Evolutionary conservation across 2,888 invertebrate genomes (phyloP), one percentile per base, ranked within the genome.

Genomic region (Polia nebulosa): DNA sequence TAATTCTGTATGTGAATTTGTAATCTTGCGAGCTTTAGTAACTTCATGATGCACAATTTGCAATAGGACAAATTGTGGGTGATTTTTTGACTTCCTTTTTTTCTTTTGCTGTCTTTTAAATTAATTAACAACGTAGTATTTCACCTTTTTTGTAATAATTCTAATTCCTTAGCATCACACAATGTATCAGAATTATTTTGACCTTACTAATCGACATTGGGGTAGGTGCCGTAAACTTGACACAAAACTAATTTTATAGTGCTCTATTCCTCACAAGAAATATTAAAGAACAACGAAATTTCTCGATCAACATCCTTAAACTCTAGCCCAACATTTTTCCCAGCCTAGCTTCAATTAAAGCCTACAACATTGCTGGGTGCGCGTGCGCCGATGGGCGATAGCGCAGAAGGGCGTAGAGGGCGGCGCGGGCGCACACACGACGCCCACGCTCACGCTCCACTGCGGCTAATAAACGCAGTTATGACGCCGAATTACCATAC

Each of bases 341-440:
- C 34, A 47, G 45, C 17, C 47, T 64, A 59, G 27, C 22, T 72
- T 71, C 66, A 67, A 81, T 76, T 73, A 83, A 73, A 72, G 61
- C 53, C 53, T 57, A 65, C 53, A 61, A 63, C 51, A 58, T 64
- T 53, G 49, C 49, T 72, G 73, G 69, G 67, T 83, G 88, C 86
- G 84, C 84, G 77, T 85, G 80, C 67, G 72, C 72, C 61, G 80
- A 81, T 81, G 76, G 58, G 62, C 81, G 87, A 88, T 88, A 88
- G 82, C 68, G 70, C 69, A 73, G 59, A 76, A 80, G 81, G 81
- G 82, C 84, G 82, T 77, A 79, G 75, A 76, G 78, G 82, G 84
- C 80, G 88, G 87, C 81, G 81, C 83, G 76, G 72, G 83, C 80
- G 73, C 81, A 83, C 86, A 86, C 86, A 85, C 80, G 80, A 76